These are phyloP conservation scores for Borostomias antarcticus DNA, from an alignment of 2,797 vertebrate species.

Conservation along the genomic window DNA sequence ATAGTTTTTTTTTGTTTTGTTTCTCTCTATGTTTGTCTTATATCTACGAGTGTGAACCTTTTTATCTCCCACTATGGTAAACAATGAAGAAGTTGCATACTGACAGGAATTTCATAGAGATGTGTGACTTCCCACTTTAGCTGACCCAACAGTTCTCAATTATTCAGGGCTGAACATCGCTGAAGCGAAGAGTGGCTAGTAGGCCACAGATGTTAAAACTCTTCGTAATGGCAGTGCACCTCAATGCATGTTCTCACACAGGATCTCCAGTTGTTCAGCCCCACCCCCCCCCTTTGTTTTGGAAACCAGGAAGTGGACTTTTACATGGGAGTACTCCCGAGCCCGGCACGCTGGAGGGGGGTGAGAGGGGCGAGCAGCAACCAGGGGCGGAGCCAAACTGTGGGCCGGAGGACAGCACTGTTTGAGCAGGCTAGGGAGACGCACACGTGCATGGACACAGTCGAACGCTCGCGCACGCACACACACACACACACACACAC, in stretches of 20 bases:
- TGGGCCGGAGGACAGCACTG: conserved; percentile 57
- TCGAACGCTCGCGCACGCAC: neutral
- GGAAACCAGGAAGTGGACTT: conserved; percentile 47
- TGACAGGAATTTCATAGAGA: conserved; percentile 47
- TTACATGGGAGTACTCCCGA: conserved; percentile 61
- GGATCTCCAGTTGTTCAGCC: conserved; percentile 70
- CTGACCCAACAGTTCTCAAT: conserved; percentile 68
- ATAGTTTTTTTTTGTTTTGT: conserved; percentile 33
- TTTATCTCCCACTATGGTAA: conserved; percentile 57
- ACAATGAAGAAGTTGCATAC: conserved; percentile 67
- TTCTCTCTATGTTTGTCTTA: conserved; percentile 12
- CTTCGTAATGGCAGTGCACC: conserved; percentile 67
- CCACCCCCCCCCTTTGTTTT: conserved; percentile 46
- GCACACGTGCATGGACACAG: neutral
- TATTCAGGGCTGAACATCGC: conserved; percentile 64
- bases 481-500: neutral
- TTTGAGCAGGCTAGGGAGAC: conserved; percentile 46
- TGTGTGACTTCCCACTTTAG: conserved; percentile 55
- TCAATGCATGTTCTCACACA: conserved; percentile 74
- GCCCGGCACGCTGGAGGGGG: conserved; percentile 61
- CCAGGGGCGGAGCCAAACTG: conserved; percentile 74
- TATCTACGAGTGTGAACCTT: conserved; percentile 58
- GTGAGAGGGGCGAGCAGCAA: conserved; percentile 80
- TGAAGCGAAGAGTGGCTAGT: conserved; percentile 57
- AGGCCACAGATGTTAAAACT: conserved; percentile 62